phyloP scores from a whole-genome alignment of 2,888 invertebrate genomes.

The Charanyca ferruginea region DNA sequence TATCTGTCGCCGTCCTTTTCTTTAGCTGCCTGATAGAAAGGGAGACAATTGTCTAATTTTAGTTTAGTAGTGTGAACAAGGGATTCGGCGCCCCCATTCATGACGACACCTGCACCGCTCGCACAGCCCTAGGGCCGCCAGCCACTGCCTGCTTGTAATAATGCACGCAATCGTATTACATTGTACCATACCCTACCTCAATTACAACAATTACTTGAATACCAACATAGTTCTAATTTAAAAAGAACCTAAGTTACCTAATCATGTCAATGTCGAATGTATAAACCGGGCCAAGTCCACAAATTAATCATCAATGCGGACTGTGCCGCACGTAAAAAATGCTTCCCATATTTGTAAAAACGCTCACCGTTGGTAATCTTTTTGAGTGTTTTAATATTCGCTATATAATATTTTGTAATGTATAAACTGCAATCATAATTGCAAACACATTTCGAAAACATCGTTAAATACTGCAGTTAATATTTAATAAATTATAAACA shows the following conservation, averaged over 20 bases:
- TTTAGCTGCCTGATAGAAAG: no score
- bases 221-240: conserved; percentile 11
- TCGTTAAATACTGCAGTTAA: conserved; percentile 12
- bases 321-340: conserved; percentile 42
- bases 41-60: no score
- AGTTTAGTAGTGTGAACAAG: no score
- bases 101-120: no score
- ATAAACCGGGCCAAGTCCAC: conserved; percentile 45
- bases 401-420: conserved; percentile 37
- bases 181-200: conserved; percentile 3
- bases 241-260: conserved; percentile 35
- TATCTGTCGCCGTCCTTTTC: no score
- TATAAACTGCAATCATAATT: conserved; percentile 29
- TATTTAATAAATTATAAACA: conserved; percentile 20
- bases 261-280: conserved; percentile 43
- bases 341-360: conserved; percentile 48
- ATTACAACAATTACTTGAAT: conserved; percentile 39
- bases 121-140: no score
- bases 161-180: conserved; percentile 12
- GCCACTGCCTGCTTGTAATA: not conserved
- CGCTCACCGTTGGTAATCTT: conserved; percentile 25
- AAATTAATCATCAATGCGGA: conserved; percentile 50
- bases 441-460: conserved; percentile 29
- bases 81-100: no score
- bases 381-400: conserved; percentile 32